These are phyloP conservation scores for Ectobius pallidus DNA, from an alignment of 2,888 invertebrate genomes.

Conservation along the genomic window DNA sequence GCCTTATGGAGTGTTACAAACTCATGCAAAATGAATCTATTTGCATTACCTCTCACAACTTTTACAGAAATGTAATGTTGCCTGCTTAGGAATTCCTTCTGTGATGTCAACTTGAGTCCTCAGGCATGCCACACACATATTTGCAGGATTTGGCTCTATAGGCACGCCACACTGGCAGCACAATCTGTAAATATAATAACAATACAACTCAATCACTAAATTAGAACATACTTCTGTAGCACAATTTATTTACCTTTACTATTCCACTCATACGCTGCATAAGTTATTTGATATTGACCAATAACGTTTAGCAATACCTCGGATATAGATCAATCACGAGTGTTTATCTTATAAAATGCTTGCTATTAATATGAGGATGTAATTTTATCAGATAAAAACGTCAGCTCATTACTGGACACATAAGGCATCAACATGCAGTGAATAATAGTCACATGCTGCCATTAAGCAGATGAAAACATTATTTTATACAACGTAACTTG, in stretches of 20 bases:
- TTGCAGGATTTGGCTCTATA: constrained; percentile 95
- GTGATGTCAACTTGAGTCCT: constrained; percentile 93
- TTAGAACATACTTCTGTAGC: background rate
- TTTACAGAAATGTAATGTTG: constrained; percentile 85
- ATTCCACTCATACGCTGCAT: background rate
- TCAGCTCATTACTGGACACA: too few species aligned
- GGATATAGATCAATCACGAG: too few species aligned
- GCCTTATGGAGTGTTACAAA: too few species aligned
- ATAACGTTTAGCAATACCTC: too few species aligned
- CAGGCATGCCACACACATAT: constrained; percentile 96
- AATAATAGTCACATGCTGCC: background rate
- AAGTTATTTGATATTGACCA: background rate
- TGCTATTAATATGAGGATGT: too few species aligned
- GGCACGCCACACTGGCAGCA: constrained; percentile 94
- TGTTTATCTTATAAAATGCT: too few species aligned
- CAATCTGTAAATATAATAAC: constrained; percentile 61
- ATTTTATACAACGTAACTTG: too few species aligned
- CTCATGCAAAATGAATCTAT: too few species aligned
- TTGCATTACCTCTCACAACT: constrained; percentile 94
- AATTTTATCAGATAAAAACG: too few species aligned
- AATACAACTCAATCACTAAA: too few species aligned
- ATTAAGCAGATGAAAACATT: too few species aligned
- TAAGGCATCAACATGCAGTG: too few species aligned
- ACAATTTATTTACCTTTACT: background rate
- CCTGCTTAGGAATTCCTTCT: constrained; percentile 94